Conservation (phyloP, 2,888 invertebrate species). For the Dioctria linearis region DNA sequence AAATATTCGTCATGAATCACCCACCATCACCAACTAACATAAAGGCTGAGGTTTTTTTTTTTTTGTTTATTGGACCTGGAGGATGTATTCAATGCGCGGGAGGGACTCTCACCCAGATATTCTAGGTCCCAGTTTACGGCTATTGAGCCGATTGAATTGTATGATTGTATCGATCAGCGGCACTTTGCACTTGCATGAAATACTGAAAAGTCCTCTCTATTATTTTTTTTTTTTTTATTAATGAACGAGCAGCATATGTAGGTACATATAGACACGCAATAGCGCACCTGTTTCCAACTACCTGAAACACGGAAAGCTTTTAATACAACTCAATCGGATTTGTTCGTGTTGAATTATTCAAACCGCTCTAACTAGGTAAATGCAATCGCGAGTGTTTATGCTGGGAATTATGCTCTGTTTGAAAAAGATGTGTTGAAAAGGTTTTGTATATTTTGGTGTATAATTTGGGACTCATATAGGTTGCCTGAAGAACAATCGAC, state of each 20-base stretch:
- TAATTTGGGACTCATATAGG: slow-evolving; percentile 3
- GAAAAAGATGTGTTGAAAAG: slow-evolving; percentile 17
- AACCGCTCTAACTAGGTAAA: slow-evolving; percentile 47
- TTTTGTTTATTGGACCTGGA: background rate
- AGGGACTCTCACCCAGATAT: background rate
- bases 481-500: too few species aligned
- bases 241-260: slow-evolving; percentile 16
- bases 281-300: background rate
- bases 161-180: slow-evolving; percentile 49
- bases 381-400: slow-evolving; percentile 42
- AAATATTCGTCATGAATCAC: slow-evolving; percentile 40
- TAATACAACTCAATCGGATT: slow-evolving; percentile 49
- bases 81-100: background rate
- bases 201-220: slow-evolving; percentile 23
- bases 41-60: too few species aligned
- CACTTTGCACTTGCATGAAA: slow-evolving; percentile 17
- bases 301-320: slow-evolving; percentile 28
- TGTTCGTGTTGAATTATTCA: slow-evolving; percentile 50
- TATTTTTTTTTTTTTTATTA: slow-evolving; percentile 43
- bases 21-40: too few species aligned
- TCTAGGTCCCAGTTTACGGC: slow-evolving; percentile 4
- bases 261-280: slow-evolving; percentile 6
- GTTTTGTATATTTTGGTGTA: background rate
- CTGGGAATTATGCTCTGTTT: slow-evolving; percentile 46
- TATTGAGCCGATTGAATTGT: slow-evolving; percentile 40